phyloP scores from a whole-genome alignment of 2,113 vertebrate genomes.

The Echinops telfairi region DNA sequence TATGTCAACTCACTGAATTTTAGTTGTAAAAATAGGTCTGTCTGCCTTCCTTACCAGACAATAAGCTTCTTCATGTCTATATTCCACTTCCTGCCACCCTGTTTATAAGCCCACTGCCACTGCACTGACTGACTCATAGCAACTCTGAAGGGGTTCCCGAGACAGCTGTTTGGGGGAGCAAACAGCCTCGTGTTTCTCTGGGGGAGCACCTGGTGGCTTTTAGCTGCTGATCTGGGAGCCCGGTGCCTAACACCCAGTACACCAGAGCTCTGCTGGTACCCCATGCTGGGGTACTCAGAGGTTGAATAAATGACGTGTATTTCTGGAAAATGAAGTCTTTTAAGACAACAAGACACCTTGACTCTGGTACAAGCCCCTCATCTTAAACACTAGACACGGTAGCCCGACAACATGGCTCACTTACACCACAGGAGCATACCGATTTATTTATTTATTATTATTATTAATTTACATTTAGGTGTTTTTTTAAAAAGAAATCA shows the following conservation, averaged over 20 bases:
- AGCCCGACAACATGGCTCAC: neutral
- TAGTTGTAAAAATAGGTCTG: neutral
- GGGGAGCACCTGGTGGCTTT: too few species aligned
- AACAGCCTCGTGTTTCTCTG: too few species aligned
- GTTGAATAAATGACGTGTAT: neutral
- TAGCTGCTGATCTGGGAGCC: too few species aligned
- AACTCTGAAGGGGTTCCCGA: too few species aligned
- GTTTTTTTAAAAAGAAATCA: too few species aligned
- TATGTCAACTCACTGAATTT: neutral
- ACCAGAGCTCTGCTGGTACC: too few species aligned
- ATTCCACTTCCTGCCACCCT: neutral
- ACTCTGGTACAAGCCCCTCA: neutral
- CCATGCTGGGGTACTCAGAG: neutral
- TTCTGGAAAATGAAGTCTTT: slow-evolving; percentile 22
- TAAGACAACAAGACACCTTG: neutral
- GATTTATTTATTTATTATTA: too few species aligned
- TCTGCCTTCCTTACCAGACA: neutral
- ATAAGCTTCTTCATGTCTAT: neutral
- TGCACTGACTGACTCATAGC: too few species aligned
- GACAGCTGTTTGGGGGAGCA: too few species aligned
- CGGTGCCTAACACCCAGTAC: too few species aligned
- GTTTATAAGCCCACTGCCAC: too few species aligned
- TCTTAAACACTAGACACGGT: neutral
- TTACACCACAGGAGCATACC: neutral
- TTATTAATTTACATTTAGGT: too few species aligned